Conservation (phyloP, 2,113 vertebrate species). For the Perca fluviatilis region DNA sequence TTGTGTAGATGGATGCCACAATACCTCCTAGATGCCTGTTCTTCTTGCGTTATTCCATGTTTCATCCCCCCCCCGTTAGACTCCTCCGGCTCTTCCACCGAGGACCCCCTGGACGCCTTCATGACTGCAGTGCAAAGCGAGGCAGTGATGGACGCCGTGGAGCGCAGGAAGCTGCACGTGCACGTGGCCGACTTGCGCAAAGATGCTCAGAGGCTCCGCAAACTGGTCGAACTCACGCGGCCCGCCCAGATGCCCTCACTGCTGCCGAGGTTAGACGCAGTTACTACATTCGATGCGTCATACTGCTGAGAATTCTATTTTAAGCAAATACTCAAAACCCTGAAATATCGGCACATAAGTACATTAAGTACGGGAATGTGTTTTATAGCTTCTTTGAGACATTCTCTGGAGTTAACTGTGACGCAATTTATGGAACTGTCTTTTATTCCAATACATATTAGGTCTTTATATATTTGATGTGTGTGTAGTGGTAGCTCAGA, state of each 20-base stretch:
- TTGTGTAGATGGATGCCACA: not conserved
- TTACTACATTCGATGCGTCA: no score
- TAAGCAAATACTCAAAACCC: not conserved
- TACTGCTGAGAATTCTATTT: not conserved
- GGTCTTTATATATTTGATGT: not conserved
- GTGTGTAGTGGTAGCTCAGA: slow-evolving; percentile 69
- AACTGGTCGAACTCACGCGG: slow-evolving; percentile 91
- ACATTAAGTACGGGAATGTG: not conserved
- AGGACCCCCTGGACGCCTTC: slow-evolving; percentile 95
- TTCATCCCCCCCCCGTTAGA: slow-evolving; percentile 68
- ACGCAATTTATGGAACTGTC: no score
- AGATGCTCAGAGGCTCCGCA: slow-evolving; percentile 91
- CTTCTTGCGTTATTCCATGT: not conserved
- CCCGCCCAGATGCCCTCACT: slow-evolving; percentile 92
- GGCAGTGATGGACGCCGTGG: slow-evolving; percentile 88
- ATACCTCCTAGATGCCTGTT: not conserved
- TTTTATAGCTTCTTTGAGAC: not conserved
- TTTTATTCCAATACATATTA: not conserved
- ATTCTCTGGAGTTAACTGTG: not conserved
- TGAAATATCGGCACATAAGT: not conserved
- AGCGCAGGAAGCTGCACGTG: slow-evolving; percentile 93
- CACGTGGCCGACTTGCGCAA: slow-evolving; percentile 90
- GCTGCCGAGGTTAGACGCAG: slow-evolving; percentile 85
- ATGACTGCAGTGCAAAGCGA: slow-evolving; percentile 92
- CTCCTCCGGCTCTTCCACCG: slow-evolving; percentile 82